These are phyloP conservation scores for Mellilla xanthometata DNA, from an alignment of 2,888 invertebrate genomes.

Conservation along the genomic window DNA sequence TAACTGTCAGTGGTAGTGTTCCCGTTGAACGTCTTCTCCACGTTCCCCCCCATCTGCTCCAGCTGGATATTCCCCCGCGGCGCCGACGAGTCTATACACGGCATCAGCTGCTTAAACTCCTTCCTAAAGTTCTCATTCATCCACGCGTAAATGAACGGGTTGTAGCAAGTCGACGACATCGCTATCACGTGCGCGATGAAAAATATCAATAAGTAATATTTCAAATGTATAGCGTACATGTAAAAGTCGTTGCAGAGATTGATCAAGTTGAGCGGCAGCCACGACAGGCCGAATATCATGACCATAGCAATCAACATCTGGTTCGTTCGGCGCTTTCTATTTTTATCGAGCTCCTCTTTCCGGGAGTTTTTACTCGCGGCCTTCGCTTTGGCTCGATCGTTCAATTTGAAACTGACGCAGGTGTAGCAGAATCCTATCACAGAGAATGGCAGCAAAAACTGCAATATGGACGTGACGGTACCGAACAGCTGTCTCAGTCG, in stretches of 20 bases:
- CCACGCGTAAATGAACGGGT: conserved; percentile 98
- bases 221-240: conserved; percentile 87
- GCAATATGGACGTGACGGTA: conserved; percentile 92
- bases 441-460: conserved; percentile 96
- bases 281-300: conserved; percentile 97
- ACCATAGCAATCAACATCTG: conserved; percentile 99
- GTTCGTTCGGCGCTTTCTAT: conserved; percentile 95
- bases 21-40: conserved; percentile 89
- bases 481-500: conserved; percentile 91
- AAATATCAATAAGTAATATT: conserved; percentile 94
- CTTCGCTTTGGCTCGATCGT: conserved; percentile 91
- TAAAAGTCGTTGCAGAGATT: conserved; percentile 94
- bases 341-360: conserved; percentile 94
- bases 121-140: conserved; percentile 98
- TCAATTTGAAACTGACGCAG: conserved; percentile 94
- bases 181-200: conserved; percentile 95
- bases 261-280: conserved; percentile 95
- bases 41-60: conserved; percentile 81
- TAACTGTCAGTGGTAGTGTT: conserved; percentile 88
- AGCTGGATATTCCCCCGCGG: conserved; percentile 66
- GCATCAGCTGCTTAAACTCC: conserved; percentile 92
- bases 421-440: conserved; percentile 97
- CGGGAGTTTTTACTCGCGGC: conserved; percentile 93
- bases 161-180: conserved; percentile 98
- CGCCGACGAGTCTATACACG: conserved; percentile 82